Conservation (phyloP, 2,797 vertebrate species). For the Danio choprae region DNA sequence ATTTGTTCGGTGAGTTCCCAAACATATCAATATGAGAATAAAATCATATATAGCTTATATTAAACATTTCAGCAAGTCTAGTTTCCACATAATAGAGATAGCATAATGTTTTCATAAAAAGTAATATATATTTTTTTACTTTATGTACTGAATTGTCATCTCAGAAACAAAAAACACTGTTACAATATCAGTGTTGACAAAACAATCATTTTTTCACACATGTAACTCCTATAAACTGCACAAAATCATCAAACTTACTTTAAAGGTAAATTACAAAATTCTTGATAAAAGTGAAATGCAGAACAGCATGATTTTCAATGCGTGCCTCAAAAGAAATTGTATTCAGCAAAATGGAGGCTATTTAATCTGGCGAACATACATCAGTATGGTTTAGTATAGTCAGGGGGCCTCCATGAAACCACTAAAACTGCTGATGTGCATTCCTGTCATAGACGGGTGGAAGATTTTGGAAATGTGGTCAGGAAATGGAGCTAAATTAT, state of each 20-base stretch:
- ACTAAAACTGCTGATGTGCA: slow-evolving; percentile 59
- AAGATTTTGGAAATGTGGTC: slow-evolving; percentile 66
- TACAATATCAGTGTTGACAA: not conserved
- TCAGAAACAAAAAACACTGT: not conserved
- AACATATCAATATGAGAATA: not conserved
- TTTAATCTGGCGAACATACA: not conserved
- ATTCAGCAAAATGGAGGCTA: not conserved
- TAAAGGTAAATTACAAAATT: no score
- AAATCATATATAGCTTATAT: no score
- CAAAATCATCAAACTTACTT: not conserved
- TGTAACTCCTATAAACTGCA: not conserved
- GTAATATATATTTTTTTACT: not conserved
- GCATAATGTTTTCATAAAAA: not conserved
- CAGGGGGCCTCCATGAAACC: slow-evolving; percentile 28
- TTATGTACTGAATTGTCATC: not conserved
- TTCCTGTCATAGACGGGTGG: slow-evolving; percentile 70
- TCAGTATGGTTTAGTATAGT: not conserved
- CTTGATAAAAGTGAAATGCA: not conserved
- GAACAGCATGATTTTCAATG: not conserved
- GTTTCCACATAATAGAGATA: not conserved
- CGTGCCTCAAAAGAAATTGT: not conserved
- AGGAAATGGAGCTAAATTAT: slow-evolving; percentile 74
- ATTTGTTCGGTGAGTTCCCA: not conserved
- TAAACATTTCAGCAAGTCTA: not conserved
- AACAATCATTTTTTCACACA: not conserved